Conservation (phyloP, 2,888 invertebrate species). For the Margaritifera margaritifera region DNA sequence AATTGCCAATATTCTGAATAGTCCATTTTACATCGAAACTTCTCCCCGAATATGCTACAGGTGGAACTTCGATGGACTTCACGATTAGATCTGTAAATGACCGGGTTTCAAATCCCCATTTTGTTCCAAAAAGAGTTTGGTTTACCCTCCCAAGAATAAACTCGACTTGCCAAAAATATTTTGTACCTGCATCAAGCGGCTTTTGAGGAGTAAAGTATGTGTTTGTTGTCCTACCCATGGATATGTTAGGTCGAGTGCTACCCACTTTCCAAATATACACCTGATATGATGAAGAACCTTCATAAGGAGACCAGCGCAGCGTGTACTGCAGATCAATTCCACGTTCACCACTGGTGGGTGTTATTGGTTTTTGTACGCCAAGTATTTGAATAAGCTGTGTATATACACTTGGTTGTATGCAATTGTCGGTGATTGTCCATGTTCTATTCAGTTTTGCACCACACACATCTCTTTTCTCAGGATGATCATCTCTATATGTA, state of each 20-base stretch:
- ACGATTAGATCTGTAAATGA: conserved; percentile 16
- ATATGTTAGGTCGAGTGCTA: background rate
- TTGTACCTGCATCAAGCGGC: conserved; percentile 12
- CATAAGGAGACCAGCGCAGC: conserved; percentile 10
- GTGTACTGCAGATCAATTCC: conserved; percentile 10
- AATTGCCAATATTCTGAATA: conserved; percentile 19
- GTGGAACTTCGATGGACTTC: conserved; percentile 7
- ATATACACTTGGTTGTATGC: background rate
- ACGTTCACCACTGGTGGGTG: conserved; percentile 21
- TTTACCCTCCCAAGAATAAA: conserved; percentile 7
- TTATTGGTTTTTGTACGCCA: conserved; percentile 12
- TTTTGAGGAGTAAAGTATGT: background rate
- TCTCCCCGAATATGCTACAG: conserved; percentile 18
- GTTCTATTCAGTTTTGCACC: conserved; percentile 10
- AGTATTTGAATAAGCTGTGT: conserved; percentile 14
- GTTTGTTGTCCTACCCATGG: background rate
- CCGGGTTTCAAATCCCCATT: conserved; percentile 26
- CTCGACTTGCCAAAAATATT: conserved; percentile 28
- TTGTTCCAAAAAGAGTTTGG: conserved; percentile 16
- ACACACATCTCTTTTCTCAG: conserved; percentile 1
- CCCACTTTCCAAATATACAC: conserved; percentile 16
- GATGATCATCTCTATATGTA: background rate
- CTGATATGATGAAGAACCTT: background rate
- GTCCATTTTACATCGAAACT: conserved; percentile 20
- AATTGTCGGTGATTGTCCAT: conserved; percentile 17